phyloP scores from a whole-genome alignment of 1,140 invertebrate genomes.

The Asobara japonica region DNA sequence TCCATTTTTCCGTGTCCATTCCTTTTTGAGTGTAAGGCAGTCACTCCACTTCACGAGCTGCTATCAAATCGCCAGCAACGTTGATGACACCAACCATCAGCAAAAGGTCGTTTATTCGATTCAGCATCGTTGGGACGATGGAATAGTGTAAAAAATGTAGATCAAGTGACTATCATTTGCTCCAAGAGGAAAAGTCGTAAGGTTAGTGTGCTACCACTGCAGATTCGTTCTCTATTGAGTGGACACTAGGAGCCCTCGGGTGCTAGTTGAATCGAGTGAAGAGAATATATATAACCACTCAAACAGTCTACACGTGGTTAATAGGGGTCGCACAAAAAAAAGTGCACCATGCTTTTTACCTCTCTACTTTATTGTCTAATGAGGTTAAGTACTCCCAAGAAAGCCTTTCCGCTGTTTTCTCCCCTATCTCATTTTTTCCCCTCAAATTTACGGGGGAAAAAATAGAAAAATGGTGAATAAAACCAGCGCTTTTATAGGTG shows the following conservation, averaged over 20 bases:
- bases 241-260: neutral
- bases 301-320: constrained; percentile 9
- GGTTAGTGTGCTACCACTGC: neutral
- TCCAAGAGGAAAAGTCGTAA: neutral
- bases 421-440: neutral
- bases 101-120: neutral
- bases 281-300: constrained; percentile 8
- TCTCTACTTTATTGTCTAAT: constrained; percentile 23
- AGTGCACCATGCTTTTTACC: neutral
- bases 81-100: neutral
- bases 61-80: no score
- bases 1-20: no score
- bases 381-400: constrained; percentile 21
- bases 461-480: neutral
- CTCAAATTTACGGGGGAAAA: neutral
- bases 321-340: neutral
- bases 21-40: no score
- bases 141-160: neutral
- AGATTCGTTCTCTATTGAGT: neutral
- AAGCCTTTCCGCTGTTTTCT: neutral
- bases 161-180: constrained; percentile 1
- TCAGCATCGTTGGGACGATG: neutral
- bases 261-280: neutral
- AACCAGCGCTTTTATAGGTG: neutral
- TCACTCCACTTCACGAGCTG: no score